Evolutionary conservation across 2,797 vertebrate species (phyloP).

Genomic region (Balearica regulorum): DNA sequence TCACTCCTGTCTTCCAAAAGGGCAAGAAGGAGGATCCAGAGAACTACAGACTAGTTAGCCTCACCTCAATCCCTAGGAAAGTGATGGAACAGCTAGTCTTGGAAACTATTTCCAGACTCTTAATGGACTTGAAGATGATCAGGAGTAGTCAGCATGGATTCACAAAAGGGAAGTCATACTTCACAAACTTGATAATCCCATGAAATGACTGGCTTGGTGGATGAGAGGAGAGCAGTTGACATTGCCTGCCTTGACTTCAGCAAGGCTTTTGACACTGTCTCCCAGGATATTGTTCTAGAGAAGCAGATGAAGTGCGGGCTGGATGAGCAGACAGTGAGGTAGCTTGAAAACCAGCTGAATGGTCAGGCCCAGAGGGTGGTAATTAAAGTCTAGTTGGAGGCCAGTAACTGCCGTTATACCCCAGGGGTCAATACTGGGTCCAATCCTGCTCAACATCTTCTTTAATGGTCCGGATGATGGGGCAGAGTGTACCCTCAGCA

Average conservation of each 20-base stretch:
- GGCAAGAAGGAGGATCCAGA: background rate
- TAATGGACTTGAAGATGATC: background rate
- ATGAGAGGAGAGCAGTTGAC: background rate
- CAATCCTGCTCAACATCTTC: background rate
- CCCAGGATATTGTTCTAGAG: background rate
- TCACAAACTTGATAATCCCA: background rate
- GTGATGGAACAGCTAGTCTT: background rate
- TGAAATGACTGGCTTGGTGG: background rate
- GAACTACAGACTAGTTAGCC: background rate
- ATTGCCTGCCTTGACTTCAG: background rate
- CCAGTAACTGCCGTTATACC: background rate
- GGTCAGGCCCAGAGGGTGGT: background rate
- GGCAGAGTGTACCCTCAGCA: background rate
- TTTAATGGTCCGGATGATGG: background rate
- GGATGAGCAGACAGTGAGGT: background rate
- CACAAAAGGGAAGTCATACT: background rate
- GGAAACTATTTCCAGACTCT: background rate
- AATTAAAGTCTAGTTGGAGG: background rate
- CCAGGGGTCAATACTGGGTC: background rate
- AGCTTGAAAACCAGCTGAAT: background rate
- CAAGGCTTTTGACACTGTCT: background rate
- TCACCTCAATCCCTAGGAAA: background rate
- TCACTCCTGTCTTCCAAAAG: background rate
- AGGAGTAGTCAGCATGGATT: background rate
- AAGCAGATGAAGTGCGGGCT: background rate